These are phyloP conservation scores for Ceratosolen fusciceps DNA, from an alignment of 1,140 invertebrate species.

Conservation along the genomic window DNA sequence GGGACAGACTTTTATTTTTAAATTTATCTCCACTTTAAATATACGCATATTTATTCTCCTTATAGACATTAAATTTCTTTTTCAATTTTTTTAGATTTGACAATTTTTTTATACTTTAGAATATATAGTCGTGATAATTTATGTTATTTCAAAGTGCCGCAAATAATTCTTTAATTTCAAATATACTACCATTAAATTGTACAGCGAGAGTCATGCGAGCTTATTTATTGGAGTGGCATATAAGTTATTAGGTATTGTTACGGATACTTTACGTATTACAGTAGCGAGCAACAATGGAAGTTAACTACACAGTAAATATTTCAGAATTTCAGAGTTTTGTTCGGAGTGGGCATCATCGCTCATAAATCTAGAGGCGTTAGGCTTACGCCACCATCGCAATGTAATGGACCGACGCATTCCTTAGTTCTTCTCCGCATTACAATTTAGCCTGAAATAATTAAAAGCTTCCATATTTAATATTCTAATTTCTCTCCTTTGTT, in stretches of 20 bases:
- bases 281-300: not conserved
- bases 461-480: constrained; percentile 51
- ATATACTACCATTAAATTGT: too few relatives aligned
- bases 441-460: constrained; percentile 48
- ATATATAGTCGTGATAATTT: too few relatives aligned
- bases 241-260: not conserved
- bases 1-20: too few relatives aligned
- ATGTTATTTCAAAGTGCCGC: too few relatives aligned
- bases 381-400: not conserved
- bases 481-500: not conserved
- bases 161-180: too few relatives aligned
- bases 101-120: too few relatives aligned
- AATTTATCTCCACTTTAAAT: too few relatives aligned
- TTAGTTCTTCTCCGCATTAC: not conserved
- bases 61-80: too few relatives aligned
- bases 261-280: not conserved
- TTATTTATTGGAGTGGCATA: not conserved
- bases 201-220: too few relatives aligned
- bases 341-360: not conserved
- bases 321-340: too few relatives aligned
- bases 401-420: not conserved
- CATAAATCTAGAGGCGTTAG: not conserved
- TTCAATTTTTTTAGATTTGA: too few relatives aligned
- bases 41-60: too few relatives aligned
- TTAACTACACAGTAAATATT: not conserved